phyloP scores from a whole-genome alignment of 2,797 vertebrate genomes.

The Periophthalmus magnuspinnatus region DNA sequence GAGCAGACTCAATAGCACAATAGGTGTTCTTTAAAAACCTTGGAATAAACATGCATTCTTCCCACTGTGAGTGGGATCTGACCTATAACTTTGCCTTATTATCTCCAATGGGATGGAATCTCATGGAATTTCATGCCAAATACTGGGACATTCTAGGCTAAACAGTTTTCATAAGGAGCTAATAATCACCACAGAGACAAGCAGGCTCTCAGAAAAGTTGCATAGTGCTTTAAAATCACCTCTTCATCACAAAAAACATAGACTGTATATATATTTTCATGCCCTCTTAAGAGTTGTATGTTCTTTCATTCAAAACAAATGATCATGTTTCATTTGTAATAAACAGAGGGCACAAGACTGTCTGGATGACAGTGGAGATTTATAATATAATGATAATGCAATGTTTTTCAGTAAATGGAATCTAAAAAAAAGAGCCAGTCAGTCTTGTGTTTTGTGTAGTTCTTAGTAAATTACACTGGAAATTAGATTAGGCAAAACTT shows the following conservation, averaged over 20 bases:
- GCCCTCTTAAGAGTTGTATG: no score
- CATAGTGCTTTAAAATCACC: neutral
- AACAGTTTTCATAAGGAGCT: no score
- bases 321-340: no score
- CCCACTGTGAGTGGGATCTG: neutral
- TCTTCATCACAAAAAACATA: no score
- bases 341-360: no score
- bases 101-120: neutral
- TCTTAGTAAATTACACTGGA: neutral
- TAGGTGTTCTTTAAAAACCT: no score
- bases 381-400: slow-evolving; percentile 11
- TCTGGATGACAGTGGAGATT: slow-evolving; percentile 17
- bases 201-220: neutral
- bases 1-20: no score
- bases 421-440: neutral
- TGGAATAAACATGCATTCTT: no score
- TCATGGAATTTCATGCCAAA: neutral
- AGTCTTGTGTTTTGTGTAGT: neutral
- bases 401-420: slow-evolving; percentile 54
- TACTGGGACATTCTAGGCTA: no score
- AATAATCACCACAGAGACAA: neutral
- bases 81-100: neutral
- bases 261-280: no score
- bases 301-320: neutral
- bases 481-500: neutral